These are phyloP conservation scores for Sipunculus nudus DNA, from an alignment of 2,888 invertebrate species.

Conservation along the genomic window DNA sequence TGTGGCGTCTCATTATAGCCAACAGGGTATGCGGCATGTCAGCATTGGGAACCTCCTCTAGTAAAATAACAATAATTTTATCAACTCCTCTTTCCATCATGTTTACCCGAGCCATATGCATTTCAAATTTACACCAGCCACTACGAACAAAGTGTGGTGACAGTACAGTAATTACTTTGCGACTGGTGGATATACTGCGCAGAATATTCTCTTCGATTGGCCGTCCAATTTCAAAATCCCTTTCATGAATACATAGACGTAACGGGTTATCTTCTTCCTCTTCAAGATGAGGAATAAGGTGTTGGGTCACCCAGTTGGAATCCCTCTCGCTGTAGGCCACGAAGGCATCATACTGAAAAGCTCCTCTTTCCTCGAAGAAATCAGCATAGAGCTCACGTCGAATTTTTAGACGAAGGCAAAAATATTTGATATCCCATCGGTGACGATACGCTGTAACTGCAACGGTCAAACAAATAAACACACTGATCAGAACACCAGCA, in stretches of 20 bases:
- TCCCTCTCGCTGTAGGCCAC: background rate
- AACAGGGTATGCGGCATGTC: background rate
- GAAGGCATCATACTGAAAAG: background rate
- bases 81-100: background rate
- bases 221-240: background rate
- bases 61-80: background rate
- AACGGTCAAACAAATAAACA: too few relatives aligned
- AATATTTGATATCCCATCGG: too few relatives aligned
- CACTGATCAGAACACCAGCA: too few relatives aligned
- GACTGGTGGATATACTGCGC: background rate
- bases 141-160: background rate
- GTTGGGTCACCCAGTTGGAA: background rate
- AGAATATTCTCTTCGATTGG: slow-evolving; percentile 5
- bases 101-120: background rate
- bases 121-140: slow-evolving; percentile 3
- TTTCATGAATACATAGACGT: background rate
- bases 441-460: too few relatives aligned
- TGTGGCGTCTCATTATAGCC: background rate
- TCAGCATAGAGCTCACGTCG: too few relatives aligned
- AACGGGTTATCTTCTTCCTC: background rate
- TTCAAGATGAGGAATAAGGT: background rate
- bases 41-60: background rate
- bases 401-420: too few relatives aligned
- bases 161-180: background rate
- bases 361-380: too few relatives aligned